A percentile compares a stretch with the other conserved stretches of the same genome.
Evolutionary conservation across 2,113 vertebrate species (phyloP).

Genomic region (Scalopus aquaticus): DNA sequence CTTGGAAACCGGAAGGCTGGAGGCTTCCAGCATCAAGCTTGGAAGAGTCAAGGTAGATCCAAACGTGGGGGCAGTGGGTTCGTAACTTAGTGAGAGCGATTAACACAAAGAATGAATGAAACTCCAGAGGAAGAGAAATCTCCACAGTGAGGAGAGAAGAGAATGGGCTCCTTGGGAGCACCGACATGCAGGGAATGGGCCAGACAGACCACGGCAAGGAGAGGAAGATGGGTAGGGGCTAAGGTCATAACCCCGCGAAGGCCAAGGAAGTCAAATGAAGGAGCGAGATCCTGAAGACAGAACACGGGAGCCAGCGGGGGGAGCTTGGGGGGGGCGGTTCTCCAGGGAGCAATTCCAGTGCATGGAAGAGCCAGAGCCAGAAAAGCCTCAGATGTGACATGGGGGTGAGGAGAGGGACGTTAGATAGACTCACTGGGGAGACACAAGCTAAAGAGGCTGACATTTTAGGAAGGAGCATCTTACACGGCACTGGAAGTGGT

Average conservation of each 20-base stretch:
- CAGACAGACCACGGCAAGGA: neutral
- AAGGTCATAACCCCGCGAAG: neutral
- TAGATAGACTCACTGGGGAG: rapidly evolving
- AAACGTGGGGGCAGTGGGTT: neutral
- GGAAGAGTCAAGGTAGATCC: neutral
- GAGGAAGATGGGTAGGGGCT: too few relatives aligned
- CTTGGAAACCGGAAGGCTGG: neutral
- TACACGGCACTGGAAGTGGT: neutral
- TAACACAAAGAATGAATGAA: neutral
- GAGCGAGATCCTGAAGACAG: neutral
- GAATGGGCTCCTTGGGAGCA: neutral
- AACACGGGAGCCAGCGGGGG: rapidly evolving
- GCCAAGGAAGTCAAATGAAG: neutral
- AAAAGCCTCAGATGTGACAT: neutral
- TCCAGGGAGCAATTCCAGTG: neutral
- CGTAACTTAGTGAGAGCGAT: neutral
- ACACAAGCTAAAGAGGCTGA: neutral
- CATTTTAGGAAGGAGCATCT: neutral
- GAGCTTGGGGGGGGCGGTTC: too few relatives aligned
- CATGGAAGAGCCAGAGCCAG: neutral
- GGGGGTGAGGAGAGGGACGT: neutral
- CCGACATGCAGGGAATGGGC: neutral
- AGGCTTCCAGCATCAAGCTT: neutral
- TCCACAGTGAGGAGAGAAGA: neutral
- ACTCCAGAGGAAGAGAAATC: neutral